A percentile compares a stretch with the other conserved stretches of the same genome.
Conservation (phyloP, 2,888 invertebrate species). For the Rambutsinella grinnellia region DNA sequence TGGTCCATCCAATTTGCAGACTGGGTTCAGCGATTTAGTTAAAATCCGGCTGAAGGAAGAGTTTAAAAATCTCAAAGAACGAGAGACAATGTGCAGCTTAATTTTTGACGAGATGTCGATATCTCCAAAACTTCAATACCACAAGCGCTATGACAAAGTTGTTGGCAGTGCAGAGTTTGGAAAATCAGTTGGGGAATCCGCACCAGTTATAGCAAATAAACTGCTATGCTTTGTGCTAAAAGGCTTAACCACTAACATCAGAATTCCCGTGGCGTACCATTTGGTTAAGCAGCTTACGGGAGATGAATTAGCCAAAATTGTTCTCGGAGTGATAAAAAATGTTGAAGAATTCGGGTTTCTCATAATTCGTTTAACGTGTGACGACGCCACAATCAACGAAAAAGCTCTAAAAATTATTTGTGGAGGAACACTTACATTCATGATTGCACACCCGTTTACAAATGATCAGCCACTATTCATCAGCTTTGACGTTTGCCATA, state of each 20-base stretch:
- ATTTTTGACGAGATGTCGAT: slow-evolving; percentile 43
- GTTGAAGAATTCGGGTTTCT: slow-evolving; percentile 46
- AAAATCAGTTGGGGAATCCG: background rate
- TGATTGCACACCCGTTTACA: slow-evolving; percentile 17
- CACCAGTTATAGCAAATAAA: background rate
- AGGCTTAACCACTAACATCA: slow-evolving; percentile 22
- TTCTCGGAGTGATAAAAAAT: slow-evolving; percentile 20
- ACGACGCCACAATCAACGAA: slow-evolving; percentile 34
- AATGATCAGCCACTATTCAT: slow-evolving; percentile 26
- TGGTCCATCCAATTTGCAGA: slow-evolving; percentile 18
- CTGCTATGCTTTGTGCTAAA: slow-evolving; percentile 46
- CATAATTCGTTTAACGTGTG: slow-evolving; percentile 42
- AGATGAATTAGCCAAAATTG: slow-evolving; percentile 7
- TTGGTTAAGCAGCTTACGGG: slow-evolving; percentile 26
- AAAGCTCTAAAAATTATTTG: slow-evolving; percentile 36
- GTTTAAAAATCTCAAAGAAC: background rate
- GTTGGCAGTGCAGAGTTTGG: slow-evolving; percentile 1
- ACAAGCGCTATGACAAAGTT: slow-evolving; percentile 21
- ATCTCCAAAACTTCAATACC: slow-evolving; percentile 9
- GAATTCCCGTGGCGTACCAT: slow-evolving; percentile 45
- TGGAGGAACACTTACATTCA: slow-evolving; percentile 4
- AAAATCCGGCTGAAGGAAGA: slow-evolving; percentile 17
- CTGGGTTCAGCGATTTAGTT: slow-evolving; percentile 9
- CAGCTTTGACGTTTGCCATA: slow-evolving; percentile 47
- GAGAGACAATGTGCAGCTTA: slow-evolving; percentile 4